Evolutionary conservation across 2,797 vertebrate species (phyloP), one percentile per base, ranked within the genome.

Genomic region (Antrozous pallidus): DNA sequence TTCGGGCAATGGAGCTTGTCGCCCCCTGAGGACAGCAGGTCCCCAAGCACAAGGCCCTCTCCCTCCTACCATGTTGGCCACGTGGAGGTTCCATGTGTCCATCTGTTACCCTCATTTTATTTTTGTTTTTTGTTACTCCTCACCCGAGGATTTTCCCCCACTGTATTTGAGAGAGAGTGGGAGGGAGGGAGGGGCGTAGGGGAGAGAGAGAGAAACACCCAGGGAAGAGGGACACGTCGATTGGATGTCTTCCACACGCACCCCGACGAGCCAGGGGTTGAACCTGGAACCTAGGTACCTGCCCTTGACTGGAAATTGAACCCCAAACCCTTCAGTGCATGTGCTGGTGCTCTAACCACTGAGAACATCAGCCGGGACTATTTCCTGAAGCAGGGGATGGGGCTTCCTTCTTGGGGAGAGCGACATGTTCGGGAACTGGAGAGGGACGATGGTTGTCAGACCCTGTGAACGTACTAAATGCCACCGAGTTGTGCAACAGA

Each of bases 1-100:
- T 24, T 2, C 2, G 73, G 47, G 56, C 26, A 14, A 8, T 1
- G 17, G 22, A 2, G 84, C 4, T 0, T 0, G 1, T 4, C 3
- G 69, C 58, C 36, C 54, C 49, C 42, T 0, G 38, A 3, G 61
- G n/a, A 65, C 5, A 20, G 8, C 7, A 0, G 13, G 11, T 7
- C 13, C 4, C 56, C 77, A 3, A 40, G 33, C 49, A 14, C 3
- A 1, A 9, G 54, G 31, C 3, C 58, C 26, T 49, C 51, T n/a
- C 5, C 28, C 20, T 40, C 7, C 8, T 5, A 28, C 63, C 4
- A 5, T 1, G 0, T 3, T 1, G 18, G 71, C 58, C 10, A 20
- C 49, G 40, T 4, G 56, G 58, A 13, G 5, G 1, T 40, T 38
- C 88, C 13, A 28, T 3, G 13, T 58, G 36, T 12, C 40, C 20